Base-by-base conservation (phyloP, 2,888 invertebrate species). In the Synergus itoensis region DNA sequence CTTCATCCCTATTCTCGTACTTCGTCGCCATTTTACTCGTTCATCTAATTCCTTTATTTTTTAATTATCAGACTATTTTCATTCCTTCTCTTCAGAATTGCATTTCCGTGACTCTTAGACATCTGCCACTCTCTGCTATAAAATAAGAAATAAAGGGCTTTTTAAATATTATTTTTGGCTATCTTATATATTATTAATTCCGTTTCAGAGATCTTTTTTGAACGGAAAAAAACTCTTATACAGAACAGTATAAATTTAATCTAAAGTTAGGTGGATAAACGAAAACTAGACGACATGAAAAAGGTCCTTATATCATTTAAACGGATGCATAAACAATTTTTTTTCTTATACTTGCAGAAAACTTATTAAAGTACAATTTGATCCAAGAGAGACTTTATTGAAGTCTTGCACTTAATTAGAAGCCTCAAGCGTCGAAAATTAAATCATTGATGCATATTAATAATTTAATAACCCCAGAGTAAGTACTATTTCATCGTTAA, bases 41-140 rank as follows among this genome's bases (percentile, higher is more conserved):
- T 36, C 28, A 4, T 9, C 48, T 48, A 69, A 28, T 28, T 69
- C 28, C 45, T 21, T 28, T 12, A 48, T 45, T 69, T 69, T 69
- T 69, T 69, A 69, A 69, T 69, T 69, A 48, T 69, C 45, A 48
- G 69, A 48, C 45, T n/a, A 69, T 69, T 69, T 69, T n/a, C 69
- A 45, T 36, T 48, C 16, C 45, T 21, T 16, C 28, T 45, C 21
- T 21, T 48, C 21, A 48, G 48, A 48, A 69, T 69, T 8, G 28
- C 12, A 69, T 69, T 69, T 28, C 14, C 28, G 12, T 43, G 1
- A 21, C 21, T 43, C 18, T 57, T n/a, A 57, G 53, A 57, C n/a
- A 5, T 9, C 18, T 18, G 7, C 16, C 53, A 57, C 53, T 57
- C 9, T 3, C 2, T 18, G 1, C 53, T 18, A 36, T 36, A 36